These are phyloP conservation scores for Mesorhabditis belari DNA, from an alignment of 2,888 invertebrate genomes.

Conservation along the genomic window DNA sequence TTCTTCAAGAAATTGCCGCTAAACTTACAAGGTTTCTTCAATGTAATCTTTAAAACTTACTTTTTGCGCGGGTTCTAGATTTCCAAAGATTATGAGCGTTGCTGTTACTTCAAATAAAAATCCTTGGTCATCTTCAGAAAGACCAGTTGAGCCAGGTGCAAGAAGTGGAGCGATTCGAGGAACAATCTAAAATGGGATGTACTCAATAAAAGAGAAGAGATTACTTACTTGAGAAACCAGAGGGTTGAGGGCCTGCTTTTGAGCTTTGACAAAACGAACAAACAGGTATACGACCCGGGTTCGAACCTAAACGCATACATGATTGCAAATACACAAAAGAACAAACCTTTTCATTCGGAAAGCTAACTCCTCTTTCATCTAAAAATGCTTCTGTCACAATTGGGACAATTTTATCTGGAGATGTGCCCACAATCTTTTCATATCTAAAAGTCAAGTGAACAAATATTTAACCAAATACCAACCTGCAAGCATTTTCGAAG, in stretches of 20 bases:
- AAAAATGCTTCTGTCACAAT: slow-evolving; percentile 27
- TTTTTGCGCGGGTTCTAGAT: slow-evolving; percentile 54
- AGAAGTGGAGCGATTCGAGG: slow-evolving; percentile 59
- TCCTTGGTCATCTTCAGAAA: slow-evolving; percentile 60
- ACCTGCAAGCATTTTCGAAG: slow-evolving; percentile 11
- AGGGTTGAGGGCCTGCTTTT: slow-evolving; percentile 55
- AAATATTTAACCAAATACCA: neutral
- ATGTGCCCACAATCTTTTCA: slow-evolving; percentile 9
- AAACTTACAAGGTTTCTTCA: neutral
- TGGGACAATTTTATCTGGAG: slow-evolving; percentile 9
- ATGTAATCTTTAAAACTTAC: slow-evolving; percentile 3
- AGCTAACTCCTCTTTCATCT: slow-evolving; percentile 11
- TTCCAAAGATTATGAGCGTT: slow-evolving; percentile 59
- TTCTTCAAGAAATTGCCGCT: slow-evolving; percentile 32
- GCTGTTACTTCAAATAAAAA: slow-evolving; percentile 62
- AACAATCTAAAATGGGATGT: slow-evolving; percentile 55
- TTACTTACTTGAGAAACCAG: slow-evolving; percentile 45
- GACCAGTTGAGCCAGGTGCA: slow-evolving; percentile 53
- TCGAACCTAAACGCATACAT: slow-evolving; percentile 54
- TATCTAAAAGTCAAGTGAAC: neutral
- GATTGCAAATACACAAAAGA: neutral
- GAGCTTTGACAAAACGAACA: slow-evolving; percentile 60
- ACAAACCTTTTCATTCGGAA: neutral
- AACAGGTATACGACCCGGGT: slow-evolving; percentile 61
- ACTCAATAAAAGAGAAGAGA: neutral